Base-by-base conservation (phyloP, 2,113 vertebrate species). In the Chaetura pelagica region DNA sequence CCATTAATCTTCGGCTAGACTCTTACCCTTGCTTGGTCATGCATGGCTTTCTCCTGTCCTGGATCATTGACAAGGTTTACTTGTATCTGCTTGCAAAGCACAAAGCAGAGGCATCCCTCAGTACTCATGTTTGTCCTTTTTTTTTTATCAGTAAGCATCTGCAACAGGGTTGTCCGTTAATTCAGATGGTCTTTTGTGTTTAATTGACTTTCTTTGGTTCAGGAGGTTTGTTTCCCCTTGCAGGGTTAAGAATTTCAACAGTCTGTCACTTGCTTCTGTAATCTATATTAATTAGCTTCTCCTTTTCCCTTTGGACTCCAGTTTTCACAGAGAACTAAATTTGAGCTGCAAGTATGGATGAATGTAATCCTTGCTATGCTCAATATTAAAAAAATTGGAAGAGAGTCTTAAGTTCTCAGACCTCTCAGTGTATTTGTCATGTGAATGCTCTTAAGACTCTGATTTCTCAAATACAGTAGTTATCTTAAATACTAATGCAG, bases 271-370 rank as follows among this genome's bases (percentile, higher is more conserved):
- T 82, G 48, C 57, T 87, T 73, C 55, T 91, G 58, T 93, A 83
- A 87, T 90, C 91, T 66, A 58, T 95, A 90, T 83, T 84, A 89
- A 87, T 84, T 83, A 82, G 26, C 24, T 68, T 59, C 35, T 86
- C 15, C 40, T 87, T 90, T 81, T 40, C 67, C n/a, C n/a, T 5
- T 91, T 57, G 67, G 69, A 82, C 44, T 93, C 10, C 21, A 85
- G n/a, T 87, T 96, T 86, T 44, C 54, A 61, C 29, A 68, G 49
- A 48, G 57, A 89, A 91, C 78, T 87, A 91, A 72, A 44, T 78
- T 35, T 38, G 57, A 87, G 35, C 40, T 51, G 49, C 58, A 68
- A 85, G 58, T 59, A 63, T 34, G 40, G 61, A 64, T 49, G 18
- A 57, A 10, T 57, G 58, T 79, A 81, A 55, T 85, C 49, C 21